Evolutionary conservation across 2,797 vertebrate species (phyloP).

Genomic region (Sebastes flavidus): DNA sequence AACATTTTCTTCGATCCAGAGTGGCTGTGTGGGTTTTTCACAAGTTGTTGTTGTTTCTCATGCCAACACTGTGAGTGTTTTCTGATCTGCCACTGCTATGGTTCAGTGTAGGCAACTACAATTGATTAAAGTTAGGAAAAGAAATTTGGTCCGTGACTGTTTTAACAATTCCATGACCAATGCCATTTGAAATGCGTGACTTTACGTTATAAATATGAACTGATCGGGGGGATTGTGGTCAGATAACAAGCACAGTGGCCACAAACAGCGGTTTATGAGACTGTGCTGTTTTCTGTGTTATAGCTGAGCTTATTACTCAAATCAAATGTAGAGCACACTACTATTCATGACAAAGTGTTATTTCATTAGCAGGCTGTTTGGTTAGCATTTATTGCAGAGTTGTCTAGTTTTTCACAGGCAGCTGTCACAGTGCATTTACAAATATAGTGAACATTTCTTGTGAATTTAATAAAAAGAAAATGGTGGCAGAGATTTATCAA

Average conservation of each 20-base stretch:
- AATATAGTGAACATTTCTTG: not conserved
- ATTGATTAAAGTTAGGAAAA: not conserved
- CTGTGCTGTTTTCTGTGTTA: not conserved
- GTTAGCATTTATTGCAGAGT: conserved; percentile 1
- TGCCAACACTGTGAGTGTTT: not conserved
- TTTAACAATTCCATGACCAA: not conserved
- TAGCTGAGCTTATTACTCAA: not conserved
- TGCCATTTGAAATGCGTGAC: not conserved
- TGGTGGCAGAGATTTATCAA: not conserved
- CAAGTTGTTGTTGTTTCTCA: not conserved
- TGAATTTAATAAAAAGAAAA: not conserved
- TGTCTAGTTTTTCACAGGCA: not conserved
- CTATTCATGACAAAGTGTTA: not conserved
- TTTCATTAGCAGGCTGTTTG: conserved; percentile 6
- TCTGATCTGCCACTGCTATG: not conserved
- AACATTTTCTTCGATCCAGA: not conserved
- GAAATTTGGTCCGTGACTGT: not conserved
- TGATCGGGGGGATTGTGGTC: not conserved
- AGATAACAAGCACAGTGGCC: not conserved
- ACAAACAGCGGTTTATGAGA: not conserved
- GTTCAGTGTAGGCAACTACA: not conserved
- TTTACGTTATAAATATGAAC: not conserved
- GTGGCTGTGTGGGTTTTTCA: not conserved
- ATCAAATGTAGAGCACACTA: not conserved
- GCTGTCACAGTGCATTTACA: conserved; percentile 7